phyloP scores from a whole-genome alignment of 2,113 vertebrate genomes.

The Synchiropus splendidus region DNA sequence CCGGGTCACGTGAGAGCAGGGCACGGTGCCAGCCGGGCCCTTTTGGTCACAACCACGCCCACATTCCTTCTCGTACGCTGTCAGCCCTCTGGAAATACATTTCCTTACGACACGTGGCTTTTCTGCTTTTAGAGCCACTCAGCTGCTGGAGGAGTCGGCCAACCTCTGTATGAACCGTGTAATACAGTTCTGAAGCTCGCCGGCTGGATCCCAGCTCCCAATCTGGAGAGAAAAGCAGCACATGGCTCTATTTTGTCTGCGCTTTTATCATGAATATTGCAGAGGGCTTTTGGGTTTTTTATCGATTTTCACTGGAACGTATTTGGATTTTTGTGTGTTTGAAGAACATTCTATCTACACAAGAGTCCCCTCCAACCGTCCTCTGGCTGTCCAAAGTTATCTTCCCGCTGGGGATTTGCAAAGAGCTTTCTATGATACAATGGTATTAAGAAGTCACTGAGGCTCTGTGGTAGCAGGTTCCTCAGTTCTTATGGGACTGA shows the following conservation, averaged over 20 bases:
- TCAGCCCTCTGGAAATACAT: constrained; percentile 50
- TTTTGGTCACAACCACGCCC: constrained; percentile 43
- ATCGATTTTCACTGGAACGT: too few relatives aligned
- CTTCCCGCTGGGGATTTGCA: too few relatives aligned
- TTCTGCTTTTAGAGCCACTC: constrained; percentile 18
- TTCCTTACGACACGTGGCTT: constrained; percentile 21
- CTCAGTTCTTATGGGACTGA: too few relatives aligned
- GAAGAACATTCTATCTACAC: too few relatives aligned
- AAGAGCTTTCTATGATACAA: too few relatives aligned
- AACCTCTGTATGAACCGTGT: constrained; percentile 13
- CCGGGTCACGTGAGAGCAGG: constrained; percentile 38
- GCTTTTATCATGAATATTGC: too few relatives aligned
- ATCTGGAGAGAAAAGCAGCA: constrained; percentile 8
- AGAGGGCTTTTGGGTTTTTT: too few relatives aligned
- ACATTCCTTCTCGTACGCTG: constrained; percentile 45
- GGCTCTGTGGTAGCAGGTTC: too few relatives aligned
- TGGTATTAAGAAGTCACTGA: too few relatives aligned
- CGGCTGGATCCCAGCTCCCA: constrained; percentile 10
- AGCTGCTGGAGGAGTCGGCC: constrained; percentile 21
- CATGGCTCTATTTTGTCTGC: background rate
- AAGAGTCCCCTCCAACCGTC: too few relatives aligned
- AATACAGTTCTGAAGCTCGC: constrained; percentile 1
- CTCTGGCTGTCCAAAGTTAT: too few relatives aligned
- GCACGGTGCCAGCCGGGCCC: constrained; percentile 38
- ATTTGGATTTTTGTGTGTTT: too few relatives aligned